These are phyloP conservation scores for Azorinus chamasolen DNA, from an alignment of 2,888 invertebrate genomes.

Conservation along the genomic window DNA sequence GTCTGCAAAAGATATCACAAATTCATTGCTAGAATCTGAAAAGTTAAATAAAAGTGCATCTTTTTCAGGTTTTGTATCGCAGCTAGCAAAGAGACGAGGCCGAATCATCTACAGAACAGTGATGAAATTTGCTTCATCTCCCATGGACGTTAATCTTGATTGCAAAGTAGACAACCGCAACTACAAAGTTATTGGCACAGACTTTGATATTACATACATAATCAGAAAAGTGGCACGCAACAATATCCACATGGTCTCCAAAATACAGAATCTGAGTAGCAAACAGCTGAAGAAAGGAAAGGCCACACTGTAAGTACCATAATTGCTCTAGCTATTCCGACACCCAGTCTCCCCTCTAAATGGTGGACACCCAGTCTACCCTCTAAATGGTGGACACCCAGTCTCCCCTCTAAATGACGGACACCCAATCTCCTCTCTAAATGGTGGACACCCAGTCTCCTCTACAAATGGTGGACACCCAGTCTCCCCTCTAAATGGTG, in stretches of 20 bases:
- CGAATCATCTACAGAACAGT: conserved; percentile 46
- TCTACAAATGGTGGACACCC: too few relatives aligned
- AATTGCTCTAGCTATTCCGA: background rate
- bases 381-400: too few relatives aligned
- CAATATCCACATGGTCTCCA: conserved; percentile 67
- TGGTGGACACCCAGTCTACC: too few relatives aligned
- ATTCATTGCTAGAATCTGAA: too few relatives aligned
- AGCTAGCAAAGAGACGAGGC: conserved; percentile 10
- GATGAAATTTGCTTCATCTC: conserved; percentile 49
- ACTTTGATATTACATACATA: conserved; percentile 63
- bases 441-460: too few relatives aligned
- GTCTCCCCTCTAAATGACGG: too few relatives aligned
- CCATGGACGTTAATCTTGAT: conserved; percentile 45
- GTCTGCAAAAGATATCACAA: too few relatives aligned
- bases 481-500: too few relatives aligned
- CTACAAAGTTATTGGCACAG: conserved; percentile 39
- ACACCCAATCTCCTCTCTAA: too few relatives aligned
- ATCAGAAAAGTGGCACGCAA: conserved; percentile 64
- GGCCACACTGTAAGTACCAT: conserved; percentile 62
- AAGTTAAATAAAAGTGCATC: too few relatives aligned
- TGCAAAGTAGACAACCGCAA: conserved; percentile 57
- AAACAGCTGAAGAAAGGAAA: conserved; percentile 63
- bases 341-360: too few relatives aligned
- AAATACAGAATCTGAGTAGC: conserved; percentile 67
- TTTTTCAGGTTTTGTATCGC: conserved; percentile 1